These are phyloP conservation scores for Australoheros facetus DNA, from an alignment of 2,797 vertebrate species.

Conservation along the genomic window DNA sequence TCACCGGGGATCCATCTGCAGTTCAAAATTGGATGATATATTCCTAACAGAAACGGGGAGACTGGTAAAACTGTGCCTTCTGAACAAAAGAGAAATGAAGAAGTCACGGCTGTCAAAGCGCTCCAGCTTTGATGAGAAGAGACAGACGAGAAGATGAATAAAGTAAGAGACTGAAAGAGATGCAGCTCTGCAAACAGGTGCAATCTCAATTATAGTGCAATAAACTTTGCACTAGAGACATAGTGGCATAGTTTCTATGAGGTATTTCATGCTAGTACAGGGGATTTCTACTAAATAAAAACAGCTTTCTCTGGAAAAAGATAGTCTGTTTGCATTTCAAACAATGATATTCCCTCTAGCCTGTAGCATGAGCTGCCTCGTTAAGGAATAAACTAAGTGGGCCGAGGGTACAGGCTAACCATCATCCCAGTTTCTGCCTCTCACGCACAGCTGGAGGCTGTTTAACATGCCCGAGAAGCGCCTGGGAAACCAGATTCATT, in stretches of 20 bases:
- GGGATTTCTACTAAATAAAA: not conserved
- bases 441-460: not conserved
- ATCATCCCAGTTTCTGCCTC: not conserved
- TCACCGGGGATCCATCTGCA: not conserved
- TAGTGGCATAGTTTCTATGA: not conserved
- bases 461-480: not conserved
- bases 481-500: not conserved
- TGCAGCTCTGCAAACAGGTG: fast-evolving
- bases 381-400: not conserved
- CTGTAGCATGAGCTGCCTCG: not conserved
- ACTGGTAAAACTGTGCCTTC: not conserved
- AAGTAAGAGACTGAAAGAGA: not conserved
- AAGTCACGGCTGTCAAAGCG: not conserved
- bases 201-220: too few species aligned
- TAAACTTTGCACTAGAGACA: not conserved
- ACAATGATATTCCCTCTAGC: not conserved
- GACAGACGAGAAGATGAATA: not conserved
- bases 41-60: conserved; percentile 3
- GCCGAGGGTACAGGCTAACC: not conserved
- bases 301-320: not conserved
- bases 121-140: not conserved
- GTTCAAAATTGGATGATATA: not conserved
- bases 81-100: conserved; percentile 26
- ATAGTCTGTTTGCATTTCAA: not conserved
- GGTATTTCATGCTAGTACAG: not conserved